phyloP scores from a whole-genome alignment of 2,888 invertebrate genomes.

The Xestia sexstrigata region DNA sequence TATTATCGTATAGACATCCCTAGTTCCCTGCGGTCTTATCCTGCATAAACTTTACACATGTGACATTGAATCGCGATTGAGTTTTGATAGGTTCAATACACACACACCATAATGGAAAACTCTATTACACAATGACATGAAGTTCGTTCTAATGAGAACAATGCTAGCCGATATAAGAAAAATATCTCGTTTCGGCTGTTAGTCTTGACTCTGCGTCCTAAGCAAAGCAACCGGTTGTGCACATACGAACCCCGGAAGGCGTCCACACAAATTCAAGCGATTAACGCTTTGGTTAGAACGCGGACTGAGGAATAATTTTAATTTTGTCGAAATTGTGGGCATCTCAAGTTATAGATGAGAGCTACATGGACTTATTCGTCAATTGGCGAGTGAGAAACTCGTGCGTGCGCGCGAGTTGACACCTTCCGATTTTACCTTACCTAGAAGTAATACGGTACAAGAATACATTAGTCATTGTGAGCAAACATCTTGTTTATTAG shows the following conservation, averaged over 20 bases:
- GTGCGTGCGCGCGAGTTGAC: too few relatives aligned
- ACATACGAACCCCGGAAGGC: neutral
- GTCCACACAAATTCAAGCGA: neutral
- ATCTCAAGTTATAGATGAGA: neutral
- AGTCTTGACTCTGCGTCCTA: neutral
- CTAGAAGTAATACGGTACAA: neutral
- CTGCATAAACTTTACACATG: neutral
- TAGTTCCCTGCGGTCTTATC: neutral
- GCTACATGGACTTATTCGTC: too few relatives aligned
- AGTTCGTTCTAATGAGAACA: neutral
- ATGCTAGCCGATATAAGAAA: neutral
- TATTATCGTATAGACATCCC: constrained; percentile 25
- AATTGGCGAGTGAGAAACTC: neutral
- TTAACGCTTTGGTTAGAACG: neutral
- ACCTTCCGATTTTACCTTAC: too few relatives aligned
- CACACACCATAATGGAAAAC: neutral
- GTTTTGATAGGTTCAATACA: neutral
- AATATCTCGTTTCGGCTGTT: neutral
- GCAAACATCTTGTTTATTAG: constrained; percentile 33
- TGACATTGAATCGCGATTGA: constrained; percentile 6
- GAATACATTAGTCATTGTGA: neutral
- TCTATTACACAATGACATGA: neutral
- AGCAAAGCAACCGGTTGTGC: neutral
- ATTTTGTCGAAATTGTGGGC: neutral
- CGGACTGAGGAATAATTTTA: neutral